Conservation (phyloP, 2,797 vertebrate species). For the Limosa lapponica region DNA sequence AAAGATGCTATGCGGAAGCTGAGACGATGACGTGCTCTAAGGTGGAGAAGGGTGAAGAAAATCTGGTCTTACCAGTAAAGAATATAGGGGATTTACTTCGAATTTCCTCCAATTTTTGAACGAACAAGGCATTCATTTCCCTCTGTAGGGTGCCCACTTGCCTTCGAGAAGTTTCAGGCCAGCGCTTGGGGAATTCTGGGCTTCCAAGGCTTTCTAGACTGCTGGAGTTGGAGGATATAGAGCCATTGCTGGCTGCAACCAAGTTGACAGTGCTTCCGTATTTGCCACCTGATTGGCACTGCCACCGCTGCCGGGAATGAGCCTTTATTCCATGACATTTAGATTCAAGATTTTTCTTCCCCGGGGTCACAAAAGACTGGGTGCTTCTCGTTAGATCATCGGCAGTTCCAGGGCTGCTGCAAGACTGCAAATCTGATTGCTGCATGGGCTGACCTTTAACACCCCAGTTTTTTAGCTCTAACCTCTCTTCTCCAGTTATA, state of each 20-base stretch:
- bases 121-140: slow-evolving; percentile 95
- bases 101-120: slow-evolving; percentile 96
- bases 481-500: slow-evolving; percentile 59
- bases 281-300: slow-evolving; percentile 70
- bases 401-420: slow-evolving; percentile 41
- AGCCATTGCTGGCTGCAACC: slow-evolving; percentile 73
- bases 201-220: slow-evolving; percentile 86
- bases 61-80: slow-evolving; percentile 90
- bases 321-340: slow-evolving; percentile 73
- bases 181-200: slow-evolving; percentile 77
- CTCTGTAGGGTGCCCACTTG: slow-evolving; percentile 92
- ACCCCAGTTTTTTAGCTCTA: slow-evolving; percentile 66
- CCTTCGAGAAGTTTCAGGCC: slow-evolving; percentile 83
- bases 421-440: slow-evolving; percentile 25
- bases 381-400: slow-evolving; percentile 60
- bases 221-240: slow-evolving; percentile 84
- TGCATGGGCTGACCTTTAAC: slow-evolving; percentile 58
- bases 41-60: slow-evolving; percentile 64
- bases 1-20: slow-evolving; percentile 15
- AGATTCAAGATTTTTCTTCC: slow-evolving; percentile 68
- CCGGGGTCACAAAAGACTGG: slow-evolving; percentile 60
- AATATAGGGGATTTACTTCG: slow-evolving; percentile 94
- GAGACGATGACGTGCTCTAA: slow-evolving; percentile 45
- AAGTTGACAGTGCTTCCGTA: slow-evolving; percentile 76
- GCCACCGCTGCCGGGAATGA: slow-evolving; percentile 74